Percentiles rank a stretch among this genome's conserved stretches.
phyloP scores from a whole-genome alignment of 2,797 vertebrate species.

The Ataeniobius toweri region DNA sequence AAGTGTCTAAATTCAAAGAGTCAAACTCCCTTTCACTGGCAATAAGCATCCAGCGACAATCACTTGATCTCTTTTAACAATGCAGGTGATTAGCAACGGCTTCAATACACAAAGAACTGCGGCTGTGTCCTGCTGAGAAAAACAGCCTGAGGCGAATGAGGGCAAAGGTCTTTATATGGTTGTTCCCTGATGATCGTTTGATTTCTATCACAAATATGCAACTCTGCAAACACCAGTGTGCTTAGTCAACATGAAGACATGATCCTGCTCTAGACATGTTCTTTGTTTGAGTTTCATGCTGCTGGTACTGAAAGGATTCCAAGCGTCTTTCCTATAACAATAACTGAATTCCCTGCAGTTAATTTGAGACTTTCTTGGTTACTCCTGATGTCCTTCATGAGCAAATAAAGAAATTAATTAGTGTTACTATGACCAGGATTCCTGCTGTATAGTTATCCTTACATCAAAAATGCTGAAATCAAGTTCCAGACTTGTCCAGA shows the following conservation, averaged over 20 bases:
- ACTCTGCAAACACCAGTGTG: slow-evolving; percentile 26
- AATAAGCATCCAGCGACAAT: slow-evolving; percentile 58
- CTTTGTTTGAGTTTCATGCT: background rate
- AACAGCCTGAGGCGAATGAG: slow-evolving; percentile 43
- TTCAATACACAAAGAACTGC: slow-evolving; percentile 57
- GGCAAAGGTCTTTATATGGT: slow-evolving; percentile 6
- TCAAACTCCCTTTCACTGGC: slow-evolving; percentile 60
- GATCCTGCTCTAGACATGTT: slow-evolving; percentile 8
- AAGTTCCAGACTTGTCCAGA: background rate
- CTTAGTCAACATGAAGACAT: slow-evolving; percentile 28
- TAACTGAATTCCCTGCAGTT: too few relatives aligned
- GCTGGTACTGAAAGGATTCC: too few relatives aligned
- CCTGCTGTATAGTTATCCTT: too few relatives aligned
- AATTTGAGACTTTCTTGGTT: too few relatives aligned
- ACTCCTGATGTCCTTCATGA: too few relatives aligned
- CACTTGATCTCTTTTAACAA: slow-evolving; percentile 67
- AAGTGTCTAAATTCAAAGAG: slow-evolving; percentile 48
- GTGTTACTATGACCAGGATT: too few relatives aligned
- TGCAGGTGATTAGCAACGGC: slow-evolving; percentile 65
- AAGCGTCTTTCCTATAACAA: too few relatives aligned
- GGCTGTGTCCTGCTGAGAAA: slow-evolving; percentile 37
- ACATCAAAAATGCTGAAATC: background rate
- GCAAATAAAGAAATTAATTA: too few relatives aligned
- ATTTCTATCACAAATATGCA: slow-evolving; percentile 6
- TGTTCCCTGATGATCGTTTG: slow-evolving; percentile 14